Percentiles rank a stretch among this genome's conserved stretches.
Conservation (phyloP, 2,888 invertebrate species). For the Dryococelus australis region DNA sequence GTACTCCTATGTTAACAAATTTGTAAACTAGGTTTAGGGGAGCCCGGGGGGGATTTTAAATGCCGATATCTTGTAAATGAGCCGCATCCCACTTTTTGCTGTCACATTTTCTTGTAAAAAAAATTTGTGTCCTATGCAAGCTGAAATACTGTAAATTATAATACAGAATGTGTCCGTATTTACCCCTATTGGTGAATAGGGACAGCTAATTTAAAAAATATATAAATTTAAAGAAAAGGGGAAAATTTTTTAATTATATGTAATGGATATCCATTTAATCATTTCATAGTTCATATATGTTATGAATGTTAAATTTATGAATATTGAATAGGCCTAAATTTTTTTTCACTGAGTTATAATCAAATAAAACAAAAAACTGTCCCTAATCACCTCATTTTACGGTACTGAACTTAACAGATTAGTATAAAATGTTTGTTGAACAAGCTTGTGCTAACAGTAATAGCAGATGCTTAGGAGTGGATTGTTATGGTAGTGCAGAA, state of each 20-base stretch:
- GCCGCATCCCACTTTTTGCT: too few relatives aligned
- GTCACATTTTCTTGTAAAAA: too few relatives aligned
- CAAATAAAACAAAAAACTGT: background rate
- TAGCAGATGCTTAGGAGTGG: too few relatives aligned
- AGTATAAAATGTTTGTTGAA: too few relatives aligned
- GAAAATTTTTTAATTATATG: background rate
- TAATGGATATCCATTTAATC: background rate
- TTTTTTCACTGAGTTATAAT: background rate
- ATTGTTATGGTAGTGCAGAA: too few relatives aligned
- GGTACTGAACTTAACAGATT: background rate
- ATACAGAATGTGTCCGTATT: background rate
- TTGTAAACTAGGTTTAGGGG: background rate
- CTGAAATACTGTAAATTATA: background rate
- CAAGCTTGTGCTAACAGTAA: too few relatives aligned
- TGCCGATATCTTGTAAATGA: too few relatives aligned
- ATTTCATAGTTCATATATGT: background rate
- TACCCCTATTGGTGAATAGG: background rate
- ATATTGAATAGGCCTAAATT: background rate
- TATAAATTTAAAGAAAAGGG: background rate
- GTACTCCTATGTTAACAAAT: background rate
- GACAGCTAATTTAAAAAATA: background rate
- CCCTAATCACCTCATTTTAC: conserved; percentile 25
- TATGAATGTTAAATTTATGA: background rate
- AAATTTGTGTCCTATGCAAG: background rate
- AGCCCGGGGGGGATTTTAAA: too few relatives aligned